These are phyloP conservation scores for Lacerta agilis DNA, from an alignment of 2,797 vertebrate species.

Conservation along the genomic window DNA sequence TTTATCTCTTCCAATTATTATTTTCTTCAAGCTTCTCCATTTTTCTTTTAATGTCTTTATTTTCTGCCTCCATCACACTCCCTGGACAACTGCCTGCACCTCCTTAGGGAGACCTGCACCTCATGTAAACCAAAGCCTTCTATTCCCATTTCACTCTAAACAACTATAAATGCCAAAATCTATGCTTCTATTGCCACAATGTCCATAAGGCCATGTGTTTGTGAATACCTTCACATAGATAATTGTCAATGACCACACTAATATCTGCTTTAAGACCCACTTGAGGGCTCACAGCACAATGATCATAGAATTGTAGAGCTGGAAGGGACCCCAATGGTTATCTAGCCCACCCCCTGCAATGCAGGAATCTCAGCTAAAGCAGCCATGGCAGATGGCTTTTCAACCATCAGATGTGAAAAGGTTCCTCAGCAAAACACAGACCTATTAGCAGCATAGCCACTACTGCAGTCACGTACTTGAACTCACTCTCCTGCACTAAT, in stretches of 20 bases:
- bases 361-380: too few species aligned
- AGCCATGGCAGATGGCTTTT: too few species aligned
- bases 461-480: background rate
- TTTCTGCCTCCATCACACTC: background rate
- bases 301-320: background rate
- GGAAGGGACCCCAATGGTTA: too few species aligned
- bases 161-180: background rate
- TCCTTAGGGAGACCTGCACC: background rate
- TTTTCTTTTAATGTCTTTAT: slow-evolving; percentile 1
- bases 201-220: background rate
- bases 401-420: background rate
- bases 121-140: background rate
- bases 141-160: slow-evolving; percentile 5
- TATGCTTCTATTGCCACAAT: background rate
- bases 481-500: background rate
- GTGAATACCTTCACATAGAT: background rate
- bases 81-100: background rate
- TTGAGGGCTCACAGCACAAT: background rate
- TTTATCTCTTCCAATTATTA: background rate
- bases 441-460: background rate
- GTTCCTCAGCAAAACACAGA: background rate
- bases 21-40: background rate
- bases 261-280: background rate
- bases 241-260: background rate
- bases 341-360: too few species aligned